Conservation (phyloP, 2,888 invertebrate species). For the Pachydiplax longipennis region DNA sequence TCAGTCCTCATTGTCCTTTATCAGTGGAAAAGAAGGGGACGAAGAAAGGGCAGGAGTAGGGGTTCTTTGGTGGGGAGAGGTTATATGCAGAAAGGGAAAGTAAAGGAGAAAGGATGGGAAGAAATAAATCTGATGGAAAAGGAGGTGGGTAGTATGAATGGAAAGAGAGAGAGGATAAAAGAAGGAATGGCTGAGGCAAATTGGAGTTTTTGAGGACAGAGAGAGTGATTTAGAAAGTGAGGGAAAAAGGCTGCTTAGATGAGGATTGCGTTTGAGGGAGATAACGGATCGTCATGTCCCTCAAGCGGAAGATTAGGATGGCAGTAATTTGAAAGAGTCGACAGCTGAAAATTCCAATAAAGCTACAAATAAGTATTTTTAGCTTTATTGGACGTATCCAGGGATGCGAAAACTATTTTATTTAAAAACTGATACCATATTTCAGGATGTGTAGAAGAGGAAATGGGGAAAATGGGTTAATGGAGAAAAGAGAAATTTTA, state of each 20-base stretch:
- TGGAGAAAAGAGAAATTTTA: no score
- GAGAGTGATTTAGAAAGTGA: background rate
- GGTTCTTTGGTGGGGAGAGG: background rate
- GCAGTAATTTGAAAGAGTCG: background rate
- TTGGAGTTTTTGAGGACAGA: background rate
- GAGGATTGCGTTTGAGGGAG: background rate
- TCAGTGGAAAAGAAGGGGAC: background rate
- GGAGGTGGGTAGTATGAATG: background rate
- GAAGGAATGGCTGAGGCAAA: background rate
- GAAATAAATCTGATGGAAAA: background rate
- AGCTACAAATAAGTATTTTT: no score
- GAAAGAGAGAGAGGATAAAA: background rate
- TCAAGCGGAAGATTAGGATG: background rate
- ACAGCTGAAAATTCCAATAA: no score
- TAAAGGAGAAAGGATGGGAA: background rate
- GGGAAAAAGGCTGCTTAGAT: background rate
- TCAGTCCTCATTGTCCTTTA: background rate
- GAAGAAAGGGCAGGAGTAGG: background rate
- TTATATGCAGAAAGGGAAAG: background rate
- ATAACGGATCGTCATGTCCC: no score
- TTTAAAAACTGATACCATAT: no score
- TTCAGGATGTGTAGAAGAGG: no score
- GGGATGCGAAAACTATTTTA: no score
- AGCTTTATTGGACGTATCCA: no score
- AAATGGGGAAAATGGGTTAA: no score